Evolutionary conservation across 2,888 invertebrate genomes (phyloP).

Genomic region (Rhagonycha lutea): DNA sequence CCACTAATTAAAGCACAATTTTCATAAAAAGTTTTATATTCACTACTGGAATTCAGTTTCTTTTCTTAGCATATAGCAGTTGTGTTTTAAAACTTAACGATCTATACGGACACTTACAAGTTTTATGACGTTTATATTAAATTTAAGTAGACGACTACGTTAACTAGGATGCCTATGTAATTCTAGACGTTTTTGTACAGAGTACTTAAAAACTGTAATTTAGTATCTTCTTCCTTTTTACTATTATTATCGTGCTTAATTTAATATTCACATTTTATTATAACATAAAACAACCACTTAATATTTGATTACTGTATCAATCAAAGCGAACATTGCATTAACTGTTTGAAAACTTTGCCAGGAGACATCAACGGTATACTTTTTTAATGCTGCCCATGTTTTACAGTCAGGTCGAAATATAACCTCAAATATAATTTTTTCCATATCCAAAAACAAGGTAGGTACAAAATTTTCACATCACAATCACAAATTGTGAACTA

Average conservation of each 20-base stretch:
- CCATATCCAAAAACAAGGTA: not conserved
- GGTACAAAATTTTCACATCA: too few species aligned
- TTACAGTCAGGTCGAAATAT: not conserved
- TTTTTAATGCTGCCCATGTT: not conserved
- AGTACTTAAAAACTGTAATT: constrained; percentile 4
- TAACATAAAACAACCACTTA: not conserved
- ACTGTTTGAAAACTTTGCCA: not conserved
- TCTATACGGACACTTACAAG: not conserved
- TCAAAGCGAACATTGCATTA: not conserved
- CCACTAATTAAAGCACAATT: not conserved
- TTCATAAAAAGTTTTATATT: not conserved
- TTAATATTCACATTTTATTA: constrained; percentile 1
- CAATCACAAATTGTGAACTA: too few species aligned
- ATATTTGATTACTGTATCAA: not conserved
- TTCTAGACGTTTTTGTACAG: not conserved
- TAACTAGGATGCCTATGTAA: not conserved
- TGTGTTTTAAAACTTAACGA: not conserved
- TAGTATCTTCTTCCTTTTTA: not conserved
- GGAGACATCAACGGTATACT: not conserved
- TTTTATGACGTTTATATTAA: not conserved
- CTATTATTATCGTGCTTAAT: not conserved
- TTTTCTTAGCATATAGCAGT: not conserved
- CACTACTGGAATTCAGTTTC: not conserved
- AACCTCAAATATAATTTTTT: not conserved
- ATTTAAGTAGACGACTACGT: not conserved